Conservation (phyloP, 2,113 vertebrate genomes). For the Leptocoma aspasia region DNA sequence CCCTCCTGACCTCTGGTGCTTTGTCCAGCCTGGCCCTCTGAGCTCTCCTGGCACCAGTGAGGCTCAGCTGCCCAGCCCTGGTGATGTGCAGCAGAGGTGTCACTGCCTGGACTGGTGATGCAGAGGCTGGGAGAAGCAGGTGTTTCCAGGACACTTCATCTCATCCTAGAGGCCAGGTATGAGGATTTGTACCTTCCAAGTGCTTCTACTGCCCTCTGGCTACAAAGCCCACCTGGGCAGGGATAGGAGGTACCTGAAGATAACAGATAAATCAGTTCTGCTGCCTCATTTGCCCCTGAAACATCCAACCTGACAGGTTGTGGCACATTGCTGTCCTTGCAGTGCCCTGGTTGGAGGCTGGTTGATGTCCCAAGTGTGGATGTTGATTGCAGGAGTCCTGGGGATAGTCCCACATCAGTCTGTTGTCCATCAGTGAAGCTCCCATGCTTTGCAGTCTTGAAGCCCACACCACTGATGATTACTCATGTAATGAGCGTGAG, state of each 20-base stretch:
- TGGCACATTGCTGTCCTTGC: neutral
- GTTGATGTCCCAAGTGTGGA: neutral
- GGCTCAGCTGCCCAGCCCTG: neutral
- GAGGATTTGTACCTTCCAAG: neutral
- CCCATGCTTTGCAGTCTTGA: neutral
- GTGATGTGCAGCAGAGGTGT: neutral
- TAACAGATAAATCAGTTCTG: neutral
- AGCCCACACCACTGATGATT: neutral
- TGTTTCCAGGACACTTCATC: neutral
- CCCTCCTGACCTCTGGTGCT: neutral
- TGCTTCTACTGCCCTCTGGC: neutral
- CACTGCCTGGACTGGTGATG: neutral
- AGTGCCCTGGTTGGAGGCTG: neutral
- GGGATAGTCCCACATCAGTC: rapidly evolving
- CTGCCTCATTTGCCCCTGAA: neutral
- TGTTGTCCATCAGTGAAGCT: neutral
- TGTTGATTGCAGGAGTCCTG: neutral
- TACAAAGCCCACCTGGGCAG: neutral
- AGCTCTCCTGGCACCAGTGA: neutral
- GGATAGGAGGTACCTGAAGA: neutral
- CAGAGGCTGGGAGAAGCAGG: neutral
- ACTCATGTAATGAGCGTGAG: neutral
- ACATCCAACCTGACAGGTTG: neutral
- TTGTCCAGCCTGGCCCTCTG: neutral
- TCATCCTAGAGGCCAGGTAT: neutral